Percentiles rank a stretch among this genome's conserved stretches.
phyloP scores from a whole-genome alignment of 2,888 invertebrate species.

The Eristalis intricaria region DNA sequence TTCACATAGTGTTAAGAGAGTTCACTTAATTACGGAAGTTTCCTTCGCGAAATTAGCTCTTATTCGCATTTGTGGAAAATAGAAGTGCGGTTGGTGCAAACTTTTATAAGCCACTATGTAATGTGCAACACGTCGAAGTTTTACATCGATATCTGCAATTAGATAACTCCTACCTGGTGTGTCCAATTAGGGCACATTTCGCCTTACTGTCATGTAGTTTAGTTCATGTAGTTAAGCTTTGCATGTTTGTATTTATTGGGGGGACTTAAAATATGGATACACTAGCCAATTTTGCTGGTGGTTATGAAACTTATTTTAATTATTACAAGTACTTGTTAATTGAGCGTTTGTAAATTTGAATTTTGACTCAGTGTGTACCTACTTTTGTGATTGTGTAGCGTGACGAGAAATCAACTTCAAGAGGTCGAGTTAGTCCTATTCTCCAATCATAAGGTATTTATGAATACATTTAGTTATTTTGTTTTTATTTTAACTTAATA shows the following conservation, averaged over 20 bases:
- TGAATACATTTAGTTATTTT: too few species aligned
- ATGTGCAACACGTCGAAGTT: not conserved
- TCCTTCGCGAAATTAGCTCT: constrained; percentile 27
- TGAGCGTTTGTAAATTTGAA: too few species aligned
- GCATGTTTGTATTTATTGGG: not conserved
- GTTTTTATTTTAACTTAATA: too few species aligned
- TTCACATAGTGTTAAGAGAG: constrained; percentile 3
- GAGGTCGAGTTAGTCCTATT: too few species aligned
- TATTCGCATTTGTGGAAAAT: constrained; percentile 28
- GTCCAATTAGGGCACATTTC: not conserved
- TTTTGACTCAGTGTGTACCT: too few species aligned
- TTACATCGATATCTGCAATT: not conserved
- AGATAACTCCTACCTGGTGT: not conserved
- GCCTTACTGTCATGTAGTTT: not conserved
- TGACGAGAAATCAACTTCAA: too few species aligned
- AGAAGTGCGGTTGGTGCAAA: not conserved
- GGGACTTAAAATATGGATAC: not conserved
- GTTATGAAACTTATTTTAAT: not conserved
- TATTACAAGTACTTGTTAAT: too few species aligned
- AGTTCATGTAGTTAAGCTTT: too few species aligned
- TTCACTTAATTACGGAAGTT: constrained; percentile 45
- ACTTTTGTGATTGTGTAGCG: too few species aligned
- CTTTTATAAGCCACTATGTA: not conserved
- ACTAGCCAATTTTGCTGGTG: not conserved
- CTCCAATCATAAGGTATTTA: too few species aligned